phyloP scores from a whole-genome alignment of 2,113 vertebrate species.

The Halichoerus grypus region DNA sequence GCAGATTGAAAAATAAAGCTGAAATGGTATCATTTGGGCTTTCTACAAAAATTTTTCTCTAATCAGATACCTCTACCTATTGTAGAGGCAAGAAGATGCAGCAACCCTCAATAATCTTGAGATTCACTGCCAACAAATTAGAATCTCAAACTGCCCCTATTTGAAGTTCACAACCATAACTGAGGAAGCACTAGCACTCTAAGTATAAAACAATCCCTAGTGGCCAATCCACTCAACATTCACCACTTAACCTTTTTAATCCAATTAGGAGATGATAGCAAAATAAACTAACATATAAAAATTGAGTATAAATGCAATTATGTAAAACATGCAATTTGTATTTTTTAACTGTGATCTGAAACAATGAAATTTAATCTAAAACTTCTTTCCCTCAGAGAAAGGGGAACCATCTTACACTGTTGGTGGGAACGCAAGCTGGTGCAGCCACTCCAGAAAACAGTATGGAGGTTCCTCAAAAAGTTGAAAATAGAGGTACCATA shows the following conservation, averaged over 20 bases:
- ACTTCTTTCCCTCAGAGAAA: not conserved
- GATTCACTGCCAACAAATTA: not conserved
- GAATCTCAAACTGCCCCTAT: not conserved
- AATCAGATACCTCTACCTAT: not conserved
- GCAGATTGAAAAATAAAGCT: not conserved
- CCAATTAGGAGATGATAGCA: not conserved
- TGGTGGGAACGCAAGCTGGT: too few species aligned
- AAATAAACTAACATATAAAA: constrained; percentile 41
- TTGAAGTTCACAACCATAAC: not conserved
- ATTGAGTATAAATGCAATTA: not conserved
- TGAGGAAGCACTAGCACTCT: not conserved
- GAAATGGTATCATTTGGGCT: not conserved
- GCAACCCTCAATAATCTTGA: not conserved
- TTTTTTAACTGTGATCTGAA: constrained; percentile 42
- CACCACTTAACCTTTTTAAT: constrained; percentile 23
- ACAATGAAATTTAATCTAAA: constrained; percentile 19
- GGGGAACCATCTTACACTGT: too few species aligned
- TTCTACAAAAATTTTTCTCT: not conserved
- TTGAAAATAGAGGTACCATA: too few species aligned
- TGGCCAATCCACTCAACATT: not conserved
- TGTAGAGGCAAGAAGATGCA: not conserved
- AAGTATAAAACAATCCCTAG: not conserved
- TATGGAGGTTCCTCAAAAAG: too few species aligned
- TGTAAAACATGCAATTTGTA: not conserved
- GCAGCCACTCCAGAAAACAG: too few species aligned